Base-by-base conservation (phyloP, 2,888 invertebrate species). In the Clistopyga incitator region DNA sequence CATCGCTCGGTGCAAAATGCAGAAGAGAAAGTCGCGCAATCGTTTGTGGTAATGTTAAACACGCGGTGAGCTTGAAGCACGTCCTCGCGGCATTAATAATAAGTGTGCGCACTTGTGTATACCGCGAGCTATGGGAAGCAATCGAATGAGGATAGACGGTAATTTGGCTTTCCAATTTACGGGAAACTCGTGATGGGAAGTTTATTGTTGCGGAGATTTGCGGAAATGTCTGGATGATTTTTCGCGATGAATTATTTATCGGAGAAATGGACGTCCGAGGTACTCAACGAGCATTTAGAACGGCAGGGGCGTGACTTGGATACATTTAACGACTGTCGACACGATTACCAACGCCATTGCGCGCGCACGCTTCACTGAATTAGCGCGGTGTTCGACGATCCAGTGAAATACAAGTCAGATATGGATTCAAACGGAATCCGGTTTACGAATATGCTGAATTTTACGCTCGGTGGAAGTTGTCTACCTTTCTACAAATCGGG, bases 281-380 rank as follows among this genome's bases (percentile, higher is more conserved):
- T 54, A 42, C 20, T 13, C n/a, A 18, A 20, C n/a, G 13, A 25
- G 3, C n/a, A 29, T 29, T 11, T 29, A 56, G 45, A 13, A 56
- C 23, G 8, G 38, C 11, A 11, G 42, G 45, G 54, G 25, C 15
- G 25, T n/a, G 72, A 59, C 6, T 25, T 6, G 2, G 68, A 4
- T 45, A 23, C 6, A 42, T 67, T 65, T 67, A 20, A 64, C 25
- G 71, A 13, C 64, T 61, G 18, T 50, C n/a, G 11, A 13, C 18
- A 25, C 50, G 25, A 68, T n/a, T 50, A n/a, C 23, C 15, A 47
- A 47, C 15, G 20, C 23, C 25, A 29, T 56, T 25, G 23, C 78
- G 42, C 70, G 23, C 78, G 42, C 70, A 72, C 64, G 78, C 82
- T 75, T 47, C 74, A 20, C 42, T 79, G 82, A 76, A 83, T 83